These are phyloP conservation scores for Synergus laeviventris DNA, from an alignment of 2,888 invertebrate genomes.

Conservation along the genomic window DNA sequence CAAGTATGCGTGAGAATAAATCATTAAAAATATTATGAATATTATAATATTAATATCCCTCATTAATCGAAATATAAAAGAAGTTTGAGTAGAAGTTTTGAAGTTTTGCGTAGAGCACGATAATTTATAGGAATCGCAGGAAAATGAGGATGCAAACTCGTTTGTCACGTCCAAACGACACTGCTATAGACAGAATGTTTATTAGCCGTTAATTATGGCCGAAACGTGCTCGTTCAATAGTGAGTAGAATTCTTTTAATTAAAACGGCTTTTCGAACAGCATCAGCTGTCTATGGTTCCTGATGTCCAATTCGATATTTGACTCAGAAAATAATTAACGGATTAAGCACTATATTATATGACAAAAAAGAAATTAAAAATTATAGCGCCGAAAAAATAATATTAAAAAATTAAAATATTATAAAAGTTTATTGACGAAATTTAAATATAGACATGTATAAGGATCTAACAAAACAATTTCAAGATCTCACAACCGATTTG, in stretches of 20 bases:
- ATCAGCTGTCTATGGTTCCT: background rate
- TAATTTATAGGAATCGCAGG: background rate
- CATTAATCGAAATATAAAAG: background rate
- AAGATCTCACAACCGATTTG: too few species aligned
- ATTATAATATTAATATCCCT: too few species aligned
- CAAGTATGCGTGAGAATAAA: too few species aligned
- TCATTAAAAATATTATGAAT: too few species aligned
- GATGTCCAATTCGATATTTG: background rate
- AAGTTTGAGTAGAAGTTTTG: background rate
- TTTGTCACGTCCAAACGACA: constrained; percentile 36
- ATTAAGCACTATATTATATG: background rate
- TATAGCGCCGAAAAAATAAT: too few species aligned
- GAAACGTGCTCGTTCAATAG: constrained; percentile 28
- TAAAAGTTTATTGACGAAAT: too few species aligned
- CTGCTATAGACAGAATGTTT: constrained; percentile 36
- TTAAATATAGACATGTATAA: too few species aligned
- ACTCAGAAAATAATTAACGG: background rate
- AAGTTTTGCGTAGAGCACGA: background rate
- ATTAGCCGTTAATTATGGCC: constrained; percentile 33
- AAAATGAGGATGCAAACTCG: constrained; percentile 35
- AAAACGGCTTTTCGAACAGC: constrained; percentile 12
- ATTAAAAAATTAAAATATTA: too few species aligned
- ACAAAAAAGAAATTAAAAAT: background rate
- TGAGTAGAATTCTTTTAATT: constrained; percentile 34
- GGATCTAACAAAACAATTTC: too few species aligned